Evolutionary conservation across 1,140 invertebrate genomes (phyloP).

Genomic region (Leucophenga varia): DNA sequence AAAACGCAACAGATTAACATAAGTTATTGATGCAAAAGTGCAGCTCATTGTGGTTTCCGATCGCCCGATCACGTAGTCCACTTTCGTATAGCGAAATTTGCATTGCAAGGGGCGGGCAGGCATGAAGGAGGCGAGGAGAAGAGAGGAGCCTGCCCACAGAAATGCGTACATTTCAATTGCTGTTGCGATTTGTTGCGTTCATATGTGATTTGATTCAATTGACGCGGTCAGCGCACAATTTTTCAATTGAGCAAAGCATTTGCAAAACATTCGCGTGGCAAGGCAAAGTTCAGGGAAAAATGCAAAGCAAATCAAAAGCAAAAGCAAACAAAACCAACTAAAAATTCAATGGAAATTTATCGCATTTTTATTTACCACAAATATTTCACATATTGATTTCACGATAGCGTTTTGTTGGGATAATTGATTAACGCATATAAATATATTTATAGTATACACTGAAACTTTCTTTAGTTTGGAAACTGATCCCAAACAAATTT

Average conservation of each 20-base stretch:
- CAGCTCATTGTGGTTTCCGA: too few relatives aligned
- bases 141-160: conserved; percentile 9
- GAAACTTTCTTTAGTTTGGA: too few relatives aligned
- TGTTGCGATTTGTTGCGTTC: conserved; percentile 34
- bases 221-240: conserved; percentile 32
- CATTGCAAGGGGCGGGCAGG: neutral
- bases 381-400: too few relatives aligned
- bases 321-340: neutral
- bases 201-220: conserved; percentile 48
- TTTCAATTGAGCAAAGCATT: conserved; percentile 39
- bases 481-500: too few relatives aligned
- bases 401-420: too few relatives aligned
- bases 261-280: conserved; percentile 7
- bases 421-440: too few relatives aligned
- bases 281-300: neutral
- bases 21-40: too few relatives aligned
- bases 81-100: conserved; percentile 9
- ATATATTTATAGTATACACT: too few relatives aligned
- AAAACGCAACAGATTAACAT: too few relatives aligned
- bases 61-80: conserved; percentile 40
- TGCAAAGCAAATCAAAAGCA: conserved; percentile 3
- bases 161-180: conserved; percentile 46
- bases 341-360: conserved; percentile 11
- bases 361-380: conserved; percentile 13
- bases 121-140: neutral